Evolutionary conservation across 2,797 vertebrate species (phyloP).

Genomic region (Dromococcyx pavoninus): DNA sequence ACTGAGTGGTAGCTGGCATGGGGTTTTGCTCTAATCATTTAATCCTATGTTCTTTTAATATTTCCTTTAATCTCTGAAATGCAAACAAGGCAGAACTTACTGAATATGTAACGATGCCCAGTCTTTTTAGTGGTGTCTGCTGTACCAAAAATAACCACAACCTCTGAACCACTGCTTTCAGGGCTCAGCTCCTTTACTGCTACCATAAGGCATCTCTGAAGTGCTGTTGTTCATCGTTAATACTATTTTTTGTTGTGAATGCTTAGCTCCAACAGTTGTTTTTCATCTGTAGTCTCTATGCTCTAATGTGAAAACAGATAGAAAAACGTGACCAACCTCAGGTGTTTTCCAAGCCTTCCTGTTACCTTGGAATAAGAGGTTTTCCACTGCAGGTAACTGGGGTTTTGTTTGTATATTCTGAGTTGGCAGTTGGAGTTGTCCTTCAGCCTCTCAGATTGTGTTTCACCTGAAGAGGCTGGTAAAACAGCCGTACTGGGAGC

Average conservation of each 20-base stretch:
- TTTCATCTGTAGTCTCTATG: background rate
- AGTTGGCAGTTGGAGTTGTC: background rate
- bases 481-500: background rate
- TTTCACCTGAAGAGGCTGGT: background rate
- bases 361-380: background rate
- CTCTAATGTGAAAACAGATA: background rate
- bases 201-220: background rate
- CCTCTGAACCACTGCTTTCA: background rate
- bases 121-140: background rate
- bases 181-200: background rate
- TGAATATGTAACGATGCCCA: background rate
- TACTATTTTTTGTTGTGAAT: background rate
- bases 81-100: background rate
- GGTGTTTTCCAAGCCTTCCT: background rate
- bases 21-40: background rate
- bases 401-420: rapidly evolving
- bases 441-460: rapidly evolving
- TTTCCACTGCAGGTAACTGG: background rate
- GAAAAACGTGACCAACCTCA: background rate
- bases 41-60: background rate
- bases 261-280: background rate
- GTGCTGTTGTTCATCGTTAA: too few relatives aligned
- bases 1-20: background rate
- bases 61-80: background rate
- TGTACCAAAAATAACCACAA: background rate